phyloP scores from a whole-genome alignment of 2,797 vertebrate genomes.

The Anas georgica region DNA sequence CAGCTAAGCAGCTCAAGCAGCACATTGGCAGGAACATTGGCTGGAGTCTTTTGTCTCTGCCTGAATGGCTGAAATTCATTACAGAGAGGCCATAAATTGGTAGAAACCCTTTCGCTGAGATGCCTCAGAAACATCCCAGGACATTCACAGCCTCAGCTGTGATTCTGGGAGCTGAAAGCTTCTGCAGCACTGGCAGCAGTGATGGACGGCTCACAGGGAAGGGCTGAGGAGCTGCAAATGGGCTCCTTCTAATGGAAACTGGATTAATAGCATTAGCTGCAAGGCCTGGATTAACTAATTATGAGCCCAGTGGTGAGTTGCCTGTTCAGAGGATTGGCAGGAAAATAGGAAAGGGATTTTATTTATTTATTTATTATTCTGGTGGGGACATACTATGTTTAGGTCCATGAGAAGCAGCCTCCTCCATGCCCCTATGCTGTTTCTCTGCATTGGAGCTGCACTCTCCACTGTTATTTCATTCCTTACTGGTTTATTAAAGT shows the following conservation, averaged over 20 bases:
- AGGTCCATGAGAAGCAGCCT: background rate
- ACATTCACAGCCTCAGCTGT: background rate
- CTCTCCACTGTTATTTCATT: background rate
- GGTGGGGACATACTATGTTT: background rate
- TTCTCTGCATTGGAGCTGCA: background rate
- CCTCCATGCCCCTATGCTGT: fast-evolving
- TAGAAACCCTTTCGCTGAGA: background rate
- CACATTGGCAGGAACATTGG: fast-evolving
- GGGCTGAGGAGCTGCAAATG: background rate
- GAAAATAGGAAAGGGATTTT: background rate
- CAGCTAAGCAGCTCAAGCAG: background rate
- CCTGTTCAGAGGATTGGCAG: background rate
- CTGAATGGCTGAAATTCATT: background rate
- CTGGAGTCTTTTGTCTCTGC: background rate
- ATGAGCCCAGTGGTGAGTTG: background rate
- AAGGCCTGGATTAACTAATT: background rate
- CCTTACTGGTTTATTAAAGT: background rate
- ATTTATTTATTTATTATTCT: background rate
- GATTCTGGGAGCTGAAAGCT: background rate
- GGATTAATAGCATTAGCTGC: background rate
- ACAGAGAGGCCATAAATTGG: background rate
- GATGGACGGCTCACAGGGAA: background rate
- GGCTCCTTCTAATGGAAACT: background rate
- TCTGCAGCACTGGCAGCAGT: background rate
- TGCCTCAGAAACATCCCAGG: background rate